Conservation (phyloP, 2,113 vertebrate species). For the Salvelinus sp. region DNA sequence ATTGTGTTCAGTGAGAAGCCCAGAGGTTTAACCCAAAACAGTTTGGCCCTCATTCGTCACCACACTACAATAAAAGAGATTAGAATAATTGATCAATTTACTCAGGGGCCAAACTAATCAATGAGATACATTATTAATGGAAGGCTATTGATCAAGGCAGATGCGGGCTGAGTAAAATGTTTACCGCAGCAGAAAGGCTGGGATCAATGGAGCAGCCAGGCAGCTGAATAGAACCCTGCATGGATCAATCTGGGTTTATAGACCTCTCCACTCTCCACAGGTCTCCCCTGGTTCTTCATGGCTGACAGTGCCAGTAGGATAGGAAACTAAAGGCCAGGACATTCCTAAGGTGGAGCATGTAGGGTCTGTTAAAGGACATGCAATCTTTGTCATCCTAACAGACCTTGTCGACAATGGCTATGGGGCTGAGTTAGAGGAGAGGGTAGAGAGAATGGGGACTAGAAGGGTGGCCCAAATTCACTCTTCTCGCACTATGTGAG, state of each 20-base stretch:
- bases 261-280: conserved; percentile 41
- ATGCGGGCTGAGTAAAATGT: conserved; percentile 75
- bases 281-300: conserved; percentile 39
- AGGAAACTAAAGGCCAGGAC: conserved; percentile 32
- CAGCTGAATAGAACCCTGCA: conserved; percentile 67
- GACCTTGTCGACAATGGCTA: not conserved
- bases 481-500: not conserved
- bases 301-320: conserved; percentile 28
- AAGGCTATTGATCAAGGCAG: conserved; percentile 72
- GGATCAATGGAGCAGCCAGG: conserved; percentile 70
- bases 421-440: not conserved
- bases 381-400: conserved; percentile 27
- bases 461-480: not conserved
- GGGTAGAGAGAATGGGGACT: not conserved
- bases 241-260: conserved; percentile 67
- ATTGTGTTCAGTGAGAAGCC: conserved; percentile 8
- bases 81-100: conserved; percentile 80
- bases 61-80: conserved; percentile 57
- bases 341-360: conserved; percentile 32
- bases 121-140: conserved; percentile 82
- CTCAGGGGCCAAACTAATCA: conserved; percentile 76
- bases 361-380: conserved; percentile 13
- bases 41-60: conserved; percentile 54
- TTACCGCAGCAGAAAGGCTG: conserved; percentile 72
- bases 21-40: conserved; percentile 50